These are phyloP conservation scores for Harpagus bidentatus DNA, from an alignment of 2,113 vertebrate species.

Conservation along the genomic window DNA sequence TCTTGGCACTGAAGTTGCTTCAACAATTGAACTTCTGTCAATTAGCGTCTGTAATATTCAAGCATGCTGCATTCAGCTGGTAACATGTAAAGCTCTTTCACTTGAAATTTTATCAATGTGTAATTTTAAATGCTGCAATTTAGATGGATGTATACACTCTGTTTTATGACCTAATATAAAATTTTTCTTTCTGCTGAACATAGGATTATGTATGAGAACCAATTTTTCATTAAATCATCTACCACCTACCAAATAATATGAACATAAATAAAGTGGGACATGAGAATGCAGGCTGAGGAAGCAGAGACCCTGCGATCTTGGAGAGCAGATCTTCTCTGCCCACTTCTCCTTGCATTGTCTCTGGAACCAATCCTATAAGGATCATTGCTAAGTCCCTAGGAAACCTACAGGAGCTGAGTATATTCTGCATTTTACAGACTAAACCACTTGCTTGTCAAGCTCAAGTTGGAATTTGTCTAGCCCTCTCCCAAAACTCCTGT, in stretches of 20 bases:
- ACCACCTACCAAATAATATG: not conserved
- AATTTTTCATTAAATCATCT: not conserved
- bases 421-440: not conserved
- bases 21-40: not conserved
- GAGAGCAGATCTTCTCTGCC: not conserved
- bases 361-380: not conserved
- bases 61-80: not conserved
- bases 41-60: not conserved
- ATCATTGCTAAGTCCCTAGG: not conserved
- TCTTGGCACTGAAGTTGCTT: not conserved
- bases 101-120: not conserved
- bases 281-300: not conserved
- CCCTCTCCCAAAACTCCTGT: not conserved
- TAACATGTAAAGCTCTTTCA: not conserved
- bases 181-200: not conserved
- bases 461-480: rapidly evolving
- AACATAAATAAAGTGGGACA: not conserved
- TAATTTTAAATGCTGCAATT: not conserved
- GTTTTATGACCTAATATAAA: not conserved
- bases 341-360: not conserved
- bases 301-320: not conserved
- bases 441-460: not conserved
- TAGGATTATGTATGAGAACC: not conserved
- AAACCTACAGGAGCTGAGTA: not conserved
- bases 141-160: not conserved